These are phyloP conservation scores for Platorchestia sp. DNA, from an alignment of 1,140 invertebrate genomes.

Conservation along the genomic window DNA sequence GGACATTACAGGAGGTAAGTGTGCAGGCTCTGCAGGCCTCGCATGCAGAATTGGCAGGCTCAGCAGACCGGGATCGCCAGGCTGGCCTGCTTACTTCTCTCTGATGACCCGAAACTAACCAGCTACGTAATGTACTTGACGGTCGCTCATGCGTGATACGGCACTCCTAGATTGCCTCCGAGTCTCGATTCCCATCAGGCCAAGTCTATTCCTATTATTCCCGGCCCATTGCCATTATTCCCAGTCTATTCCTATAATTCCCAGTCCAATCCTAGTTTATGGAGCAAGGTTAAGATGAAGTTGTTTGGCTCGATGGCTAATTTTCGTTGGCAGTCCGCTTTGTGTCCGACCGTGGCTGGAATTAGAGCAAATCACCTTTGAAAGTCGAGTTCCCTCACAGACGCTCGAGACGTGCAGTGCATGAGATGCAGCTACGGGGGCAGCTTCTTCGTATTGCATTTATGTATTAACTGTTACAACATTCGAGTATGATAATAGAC, in stretches of 20 bases:
- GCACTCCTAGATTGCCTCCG: slow-evolving; percentile 8
- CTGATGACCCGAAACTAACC: neutral
- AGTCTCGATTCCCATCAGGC: slow-evolving; percentile 27
- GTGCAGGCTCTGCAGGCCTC: neutral
- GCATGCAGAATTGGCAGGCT: neutral
- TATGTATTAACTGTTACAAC: neutral
- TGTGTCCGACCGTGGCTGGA: neutral
- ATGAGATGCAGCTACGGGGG: neutral
- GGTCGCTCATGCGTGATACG: neutral
- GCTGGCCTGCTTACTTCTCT: neutral
- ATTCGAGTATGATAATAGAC: neutral
- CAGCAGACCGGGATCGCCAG: neutral
- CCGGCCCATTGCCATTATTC: slow-evolving; percentile 39
- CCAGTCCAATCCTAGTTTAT: slow-evolving; percentile 43
- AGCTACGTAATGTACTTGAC: neutral
- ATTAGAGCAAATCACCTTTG: slow-evolving; percentile 4
- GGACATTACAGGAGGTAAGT: neutral
- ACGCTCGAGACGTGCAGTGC: neutral
- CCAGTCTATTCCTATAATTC: slow-evolving; percentile 46
- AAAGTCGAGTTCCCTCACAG: neutral
- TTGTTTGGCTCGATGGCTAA: slow-evolving; percentile 38
- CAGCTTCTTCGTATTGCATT: neutral
- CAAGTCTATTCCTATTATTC: slow-evolving; percentile 47
- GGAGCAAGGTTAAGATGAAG: neutral
- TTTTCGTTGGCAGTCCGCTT: neutral